Conservation (phyloP, 2,797 vertebrate genomes). For the Phyllotis vaccarum region DNA sequence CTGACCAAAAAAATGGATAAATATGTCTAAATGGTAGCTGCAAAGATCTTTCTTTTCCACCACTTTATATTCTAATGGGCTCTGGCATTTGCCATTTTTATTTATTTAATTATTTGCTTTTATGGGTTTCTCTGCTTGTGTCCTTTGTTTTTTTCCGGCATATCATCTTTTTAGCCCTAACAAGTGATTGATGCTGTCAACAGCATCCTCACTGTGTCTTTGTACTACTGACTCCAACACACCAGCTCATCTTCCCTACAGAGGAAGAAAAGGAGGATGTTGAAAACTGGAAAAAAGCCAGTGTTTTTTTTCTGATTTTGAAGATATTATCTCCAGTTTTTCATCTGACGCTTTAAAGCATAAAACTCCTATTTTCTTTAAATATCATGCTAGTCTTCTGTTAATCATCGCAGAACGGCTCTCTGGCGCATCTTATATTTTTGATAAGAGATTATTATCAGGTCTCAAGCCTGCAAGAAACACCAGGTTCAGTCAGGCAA, state of each 20-base stretch:
- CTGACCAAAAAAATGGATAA: not conserved
- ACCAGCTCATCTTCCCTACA: not conserved
- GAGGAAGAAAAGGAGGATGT: not conserved
- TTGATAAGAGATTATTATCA: not conserved
- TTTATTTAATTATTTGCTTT: too few relatives aligned
- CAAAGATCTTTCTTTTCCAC: not conserved
- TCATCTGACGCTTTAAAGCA: not conserved
- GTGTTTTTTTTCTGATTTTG: not conserved
- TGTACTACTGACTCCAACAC: not conserved
- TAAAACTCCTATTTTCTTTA: not conserved
- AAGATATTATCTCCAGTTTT: not conserved
- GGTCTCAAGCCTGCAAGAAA: not conserved
- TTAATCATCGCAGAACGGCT: not conserved
- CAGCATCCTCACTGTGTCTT: not conserved
- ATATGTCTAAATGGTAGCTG: not conserved
- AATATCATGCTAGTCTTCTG: not conserved
- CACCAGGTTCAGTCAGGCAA: not conserved
- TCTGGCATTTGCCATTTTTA: not conserved
- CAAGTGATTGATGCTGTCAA: not conserved
- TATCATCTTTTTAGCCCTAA: not conserved
- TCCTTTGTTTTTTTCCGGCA: too few relatives aligned
- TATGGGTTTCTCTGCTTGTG: not conserved
- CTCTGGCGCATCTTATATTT: not conserved
- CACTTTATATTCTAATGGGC: not conserved
- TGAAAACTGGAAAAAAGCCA: constrained; percentile 18